Evolutionary conservation across 2,113 vertebrate species (phyloP).

Genomic region (Menidia beryllina): DNA sequence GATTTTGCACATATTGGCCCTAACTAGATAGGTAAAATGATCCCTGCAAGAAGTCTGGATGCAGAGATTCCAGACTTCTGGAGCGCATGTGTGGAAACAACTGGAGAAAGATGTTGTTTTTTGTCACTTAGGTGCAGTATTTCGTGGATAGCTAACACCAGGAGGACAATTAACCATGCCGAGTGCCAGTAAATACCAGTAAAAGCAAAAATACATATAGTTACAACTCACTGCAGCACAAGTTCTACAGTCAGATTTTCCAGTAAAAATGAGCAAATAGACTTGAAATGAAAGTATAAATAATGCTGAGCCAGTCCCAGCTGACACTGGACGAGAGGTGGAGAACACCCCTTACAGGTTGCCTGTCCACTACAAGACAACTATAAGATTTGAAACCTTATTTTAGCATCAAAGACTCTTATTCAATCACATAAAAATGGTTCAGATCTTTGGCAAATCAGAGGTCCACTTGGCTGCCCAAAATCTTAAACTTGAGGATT

Average conservation of each 20-base stretch:
- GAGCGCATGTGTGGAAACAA: neutral
- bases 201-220: neutral
- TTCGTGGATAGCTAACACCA: slow-evolving; percentile 3
- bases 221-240: neutral
- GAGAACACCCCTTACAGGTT: too few relatives aligned
- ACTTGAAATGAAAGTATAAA: neutral
- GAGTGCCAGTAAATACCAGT: neutral
- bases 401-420: too few relatives aligned
- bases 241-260: neutral
- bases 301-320: too few relatives aligned
- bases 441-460: too few relatives aligned
- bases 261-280: neutral
- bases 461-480: too few relatives aligned
- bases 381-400: too few relatives aligned
- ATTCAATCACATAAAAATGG: too few relatives aligned
- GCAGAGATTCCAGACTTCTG: neutral
- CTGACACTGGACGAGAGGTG: too few relatives aligned
- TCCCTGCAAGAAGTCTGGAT: neutral
- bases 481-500: too few relatives aligned
- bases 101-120: neutral
- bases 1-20: neutral
- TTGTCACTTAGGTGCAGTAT: neutral
- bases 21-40: neutral
- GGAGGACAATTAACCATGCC: neutral
- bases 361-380: too few relatives aligned